Evolutionary conservation across 2,888 invertebrate genomes (phyloP).

Genomic region (Alentia gelatinosa): DNA sequence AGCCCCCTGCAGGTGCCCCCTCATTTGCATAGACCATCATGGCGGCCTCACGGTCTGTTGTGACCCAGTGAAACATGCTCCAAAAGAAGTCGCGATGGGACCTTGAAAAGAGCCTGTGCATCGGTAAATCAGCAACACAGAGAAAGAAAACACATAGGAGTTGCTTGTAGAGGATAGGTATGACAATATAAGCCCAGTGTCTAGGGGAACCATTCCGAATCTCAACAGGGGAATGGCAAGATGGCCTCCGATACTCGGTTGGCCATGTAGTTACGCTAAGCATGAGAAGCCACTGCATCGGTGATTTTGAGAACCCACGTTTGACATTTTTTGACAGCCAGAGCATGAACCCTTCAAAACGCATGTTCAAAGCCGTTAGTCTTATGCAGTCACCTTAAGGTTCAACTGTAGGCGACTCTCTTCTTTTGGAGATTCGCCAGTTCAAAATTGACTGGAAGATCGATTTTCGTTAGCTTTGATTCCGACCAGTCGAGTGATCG

Average conservation of each 20-base stretch:
- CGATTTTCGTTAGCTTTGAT: constrained; percentile 49
- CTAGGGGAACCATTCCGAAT: not conserved
- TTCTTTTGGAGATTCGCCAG: not conserved
- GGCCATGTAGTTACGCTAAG: constrained; percentile 10
- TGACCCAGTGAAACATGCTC: constrained; percentile 49
- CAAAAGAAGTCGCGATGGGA: constrained; percentile 37
- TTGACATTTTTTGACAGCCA: not conserved
- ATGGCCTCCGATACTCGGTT: constrained; percentile 33
- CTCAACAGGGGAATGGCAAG: constrained; percentile 22
- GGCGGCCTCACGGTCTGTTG: constrained; percentile 58
- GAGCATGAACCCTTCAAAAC: not conserved
- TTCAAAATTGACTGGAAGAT: constrained; percentile 41
- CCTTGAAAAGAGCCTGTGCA: not conserved
- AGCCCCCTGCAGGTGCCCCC: constrained; percentile 55
- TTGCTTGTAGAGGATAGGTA: constrained; percentile 23
- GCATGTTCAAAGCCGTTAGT: too few species aligned
- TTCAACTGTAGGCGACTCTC: not conserved
- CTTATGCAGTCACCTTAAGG: not conserved
- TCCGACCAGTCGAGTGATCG: constrained; percentile 6
- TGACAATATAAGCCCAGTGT: not conserved
- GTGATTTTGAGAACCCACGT: constrained; percentile 32
- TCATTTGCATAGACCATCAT: constrained; percentile 63
- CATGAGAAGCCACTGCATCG: constrained; percentile 39
- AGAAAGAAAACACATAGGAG: constrained; percentile 30
- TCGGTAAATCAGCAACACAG: not conserved